Conservation (phyloP, 2,888 invertebrate species). For the Pseudanteris insignis region DNA sequence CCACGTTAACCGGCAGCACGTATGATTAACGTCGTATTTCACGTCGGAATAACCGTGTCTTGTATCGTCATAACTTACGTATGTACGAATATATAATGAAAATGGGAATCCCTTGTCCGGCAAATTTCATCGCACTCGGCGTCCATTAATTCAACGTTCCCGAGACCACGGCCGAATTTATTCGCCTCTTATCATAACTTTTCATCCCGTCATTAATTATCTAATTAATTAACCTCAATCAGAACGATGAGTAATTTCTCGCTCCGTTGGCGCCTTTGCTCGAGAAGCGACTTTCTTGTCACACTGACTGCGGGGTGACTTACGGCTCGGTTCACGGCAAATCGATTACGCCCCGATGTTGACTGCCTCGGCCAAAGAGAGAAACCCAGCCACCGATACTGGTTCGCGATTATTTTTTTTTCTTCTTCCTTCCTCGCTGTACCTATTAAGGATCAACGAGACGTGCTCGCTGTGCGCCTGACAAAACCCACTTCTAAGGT, state of each 20-base stretch:
- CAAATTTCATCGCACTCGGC: conserved; percentile 26
- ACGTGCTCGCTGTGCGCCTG: conserved; percentile 1
- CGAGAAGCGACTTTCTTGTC: conserved; percentile 63
- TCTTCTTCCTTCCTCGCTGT: conserved; percentile 23
- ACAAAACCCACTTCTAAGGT: conserved; percentile 3
- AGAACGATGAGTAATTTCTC: conserved; percentile 67
- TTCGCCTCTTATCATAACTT: too few species aligned
- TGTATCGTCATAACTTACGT: conserved; percentile 32
- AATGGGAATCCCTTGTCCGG: conserved; percentile 30
- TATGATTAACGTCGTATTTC: conserved; percentile 35
- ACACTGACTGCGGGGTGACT: conserved; percentile 62
- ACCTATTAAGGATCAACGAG: conserved; percentile 8
- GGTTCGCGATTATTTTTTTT: conserved; percentile 23
- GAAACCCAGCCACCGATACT: conserved; percentile 17
- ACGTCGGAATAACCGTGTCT: conserved; percentile 20
- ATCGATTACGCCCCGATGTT: conserved; percentile 63
- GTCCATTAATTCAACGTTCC: conserved; percentile 18
- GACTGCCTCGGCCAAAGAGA: conserved; percentile 34
- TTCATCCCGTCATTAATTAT: too few species aligned
- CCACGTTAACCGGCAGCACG: conserved; percentile 19
- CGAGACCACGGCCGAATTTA: too few species aligned
- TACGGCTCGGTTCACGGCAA: conserved; percentile 65
- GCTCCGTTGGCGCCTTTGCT: conserved; percentile 65
- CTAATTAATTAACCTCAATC: conserved; percentile 68
- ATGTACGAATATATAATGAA: conserved; percentile 35